Conservation (phyloP, 1,140 invertebrate species). For the Trialeurodes vaporariorum region DNA sequence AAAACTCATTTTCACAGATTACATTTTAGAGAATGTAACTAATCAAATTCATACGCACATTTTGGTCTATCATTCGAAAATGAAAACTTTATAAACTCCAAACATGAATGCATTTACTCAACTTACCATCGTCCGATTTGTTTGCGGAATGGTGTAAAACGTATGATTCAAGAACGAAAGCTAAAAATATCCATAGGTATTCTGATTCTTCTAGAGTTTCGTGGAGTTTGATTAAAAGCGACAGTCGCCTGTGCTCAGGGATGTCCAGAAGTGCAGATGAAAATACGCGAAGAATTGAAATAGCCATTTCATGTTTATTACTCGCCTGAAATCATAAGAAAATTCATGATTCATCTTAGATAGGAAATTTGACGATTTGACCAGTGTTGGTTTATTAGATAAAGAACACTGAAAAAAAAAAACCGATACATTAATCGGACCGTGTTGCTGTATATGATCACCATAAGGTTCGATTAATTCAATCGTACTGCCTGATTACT, state of each 20-base stretch:
- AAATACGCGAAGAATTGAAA: slow-evolving; percentile 71
- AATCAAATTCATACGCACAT: too few relatives aligned
- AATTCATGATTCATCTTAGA: slow-evolving; percentile 2
- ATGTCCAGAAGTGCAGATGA: slow-evolving; percentile 78
- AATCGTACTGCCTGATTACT: too few relatives aligned
- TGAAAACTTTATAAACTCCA: too few relatives aligned
- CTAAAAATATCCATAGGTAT: slow-evolving; percentile 65
- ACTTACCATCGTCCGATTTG: slow-evolving; percentile 5
- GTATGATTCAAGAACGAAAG: slow-evolving; percentile 43
- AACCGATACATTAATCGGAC: too few relatives aligned
- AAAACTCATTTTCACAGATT: too few relatives aligned
- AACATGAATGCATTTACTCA: too few relatives aligned
- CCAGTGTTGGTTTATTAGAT: too few relatives aligned
- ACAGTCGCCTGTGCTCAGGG: slow-evolving; percentile 70
- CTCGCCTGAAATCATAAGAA: slow-evolving; percentile 30
- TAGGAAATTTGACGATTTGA: slow-evolving; percentile 3
- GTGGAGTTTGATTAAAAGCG: slow-evolving; percentile 68
- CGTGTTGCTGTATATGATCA: too few relatives aligned
- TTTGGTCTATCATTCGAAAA: too few relatives aligned
- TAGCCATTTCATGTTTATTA: slow-evolving; percentile 35
- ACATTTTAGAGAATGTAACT: too few relatives aligned
- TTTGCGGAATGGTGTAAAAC: not conserved
- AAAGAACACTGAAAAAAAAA: too few relatives aligned
- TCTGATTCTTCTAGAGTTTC: slow-evolving; percentile 52
- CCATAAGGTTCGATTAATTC: too few relatives aligned